These are phyloP conservation scores for Muricea muricata DNA, from an alignment of 92 coral and sea anemone species.

Conservation along the genomic window DNA sequence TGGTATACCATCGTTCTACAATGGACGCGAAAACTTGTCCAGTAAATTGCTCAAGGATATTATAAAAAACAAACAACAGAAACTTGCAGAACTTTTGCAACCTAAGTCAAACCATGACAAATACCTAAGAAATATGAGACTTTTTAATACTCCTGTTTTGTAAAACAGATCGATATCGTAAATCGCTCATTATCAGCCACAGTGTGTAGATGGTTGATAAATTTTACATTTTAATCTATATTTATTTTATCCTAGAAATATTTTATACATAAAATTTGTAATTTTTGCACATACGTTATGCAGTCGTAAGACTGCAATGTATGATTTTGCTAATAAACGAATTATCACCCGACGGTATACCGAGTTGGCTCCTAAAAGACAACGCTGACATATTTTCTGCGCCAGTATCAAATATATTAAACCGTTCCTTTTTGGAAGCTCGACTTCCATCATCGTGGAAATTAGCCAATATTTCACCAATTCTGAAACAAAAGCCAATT, in stretches of 20 bases:
- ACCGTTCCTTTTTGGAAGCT: slow-evolving; percentile 6
- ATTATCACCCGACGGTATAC: slow-evolving; percentile 2
- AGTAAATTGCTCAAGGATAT: background rate
- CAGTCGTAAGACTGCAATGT: too few species aligned
- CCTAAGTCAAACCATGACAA: background rate
- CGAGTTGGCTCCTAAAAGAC: background rate
- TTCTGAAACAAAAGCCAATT: background rate
- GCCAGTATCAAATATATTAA: background rate
- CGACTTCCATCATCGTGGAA: slow-evolving; percentile 9
- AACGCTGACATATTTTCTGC: background rate
- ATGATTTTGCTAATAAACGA: too few species aligned
- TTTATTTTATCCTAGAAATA: background rate
- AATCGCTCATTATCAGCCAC: background rate
- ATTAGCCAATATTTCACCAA: background rate
- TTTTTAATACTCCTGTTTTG: background rate
- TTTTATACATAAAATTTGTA: too few species aligned
- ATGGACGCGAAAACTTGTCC: slow-evolving; percentile 14
- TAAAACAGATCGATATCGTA: slow-evolving; percentile 1
- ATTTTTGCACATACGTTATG: too few species aligned
- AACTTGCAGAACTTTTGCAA: background rate
- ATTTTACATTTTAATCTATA: background rate
- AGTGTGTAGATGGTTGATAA: background rate
- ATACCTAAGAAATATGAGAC: background rate
- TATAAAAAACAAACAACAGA: slow-evolving; percentile 8
- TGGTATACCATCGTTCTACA: background rate